Evolutionary conservation across 2,888 invertebrate genomes (phyloP).

Genomic region (Diploptera punctata): DNA sequence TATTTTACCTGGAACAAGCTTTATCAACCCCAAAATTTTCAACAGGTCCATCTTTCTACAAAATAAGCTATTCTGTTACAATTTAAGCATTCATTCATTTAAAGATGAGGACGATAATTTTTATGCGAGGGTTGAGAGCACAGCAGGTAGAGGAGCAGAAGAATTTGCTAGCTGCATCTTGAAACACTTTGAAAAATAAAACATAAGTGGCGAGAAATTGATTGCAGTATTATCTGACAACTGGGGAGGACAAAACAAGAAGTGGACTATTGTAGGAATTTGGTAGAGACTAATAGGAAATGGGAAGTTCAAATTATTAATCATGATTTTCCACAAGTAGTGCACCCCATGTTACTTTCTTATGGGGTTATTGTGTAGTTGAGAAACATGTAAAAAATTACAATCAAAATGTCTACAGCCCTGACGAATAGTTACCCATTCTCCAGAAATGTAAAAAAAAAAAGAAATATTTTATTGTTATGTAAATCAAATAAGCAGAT

Average conservation of each 20-base stretch:
- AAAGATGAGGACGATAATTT: background rate
- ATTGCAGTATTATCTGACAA: background rate
- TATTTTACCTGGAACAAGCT: background rate
- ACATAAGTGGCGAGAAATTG: background rate
- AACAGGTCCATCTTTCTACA: background rate
- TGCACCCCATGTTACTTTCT: no score
- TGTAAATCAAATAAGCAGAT: no score
- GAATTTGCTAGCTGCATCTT: background rate
- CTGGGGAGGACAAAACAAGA: background rate
- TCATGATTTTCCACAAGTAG: no score
- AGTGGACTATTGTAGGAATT: background rate
- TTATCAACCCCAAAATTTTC: constrained; percentile 1
- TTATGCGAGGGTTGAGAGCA: background rate
- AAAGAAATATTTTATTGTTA: no score
- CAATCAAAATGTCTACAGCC: no score
- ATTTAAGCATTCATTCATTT: background rate
- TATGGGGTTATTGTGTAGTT: no score
- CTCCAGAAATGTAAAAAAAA: no score
- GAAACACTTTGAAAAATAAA: background rate
- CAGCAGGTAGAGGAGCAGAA: background rate
- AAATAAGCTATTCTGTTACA: background rate
- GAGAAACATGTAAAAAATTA: no score
- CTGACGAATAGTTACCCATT: no score
- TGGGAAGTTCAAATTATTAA: no score
- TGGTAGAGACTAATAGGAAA: no score